Evolutionary conservation across 2,888 invertebrate genomes (phyloP).

Genomic region (Agonum fuliginosum): DNA sequence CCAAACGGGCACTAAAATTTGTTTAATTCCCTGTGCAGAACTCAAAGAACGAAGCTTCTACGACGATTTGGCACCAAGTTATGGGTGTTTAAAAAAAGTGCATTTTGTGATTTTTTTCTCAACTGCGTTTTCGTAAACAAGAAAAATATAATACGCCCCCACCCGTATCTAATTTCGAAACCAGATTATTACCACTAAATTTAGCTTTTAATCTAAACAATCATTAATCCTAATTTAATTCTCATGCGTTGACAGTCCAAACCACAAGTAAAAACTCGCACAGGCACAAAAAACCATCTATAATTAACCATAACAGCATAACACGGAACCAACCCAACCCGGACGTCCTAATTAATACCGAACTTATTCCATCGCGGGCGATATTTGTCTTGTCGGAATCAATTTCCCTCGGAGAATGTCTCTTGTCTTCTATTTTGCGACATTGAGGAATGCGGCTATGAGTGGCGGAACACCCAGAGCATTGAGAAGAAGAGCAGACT

Average conservation of each 20-base stretch:
- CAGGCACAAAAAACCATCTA: conserved; percentile 15
- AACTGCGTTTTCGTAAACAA: too few species aligned
- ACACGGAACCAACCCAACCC: conserved; percentile 39
- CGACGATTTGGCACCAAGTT: too few species aligned
- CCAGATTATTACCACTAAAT: not conserved
- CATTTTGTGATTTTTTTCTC: too few species aligned
- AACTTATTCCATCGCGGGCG: conserved; percentile 34
- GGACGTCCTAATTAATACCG: conserved; percentile 54
- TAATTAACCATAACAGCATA: conserved; percentile 48
- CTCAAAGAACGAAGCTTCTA: too few species aligned
- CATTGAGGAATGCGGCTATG: conserved; percentile 31
- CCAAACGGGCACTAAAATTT: too few species aligned
- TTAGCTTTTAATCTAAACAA: not conserved
- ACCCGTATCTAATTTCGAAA: too few species aligned
- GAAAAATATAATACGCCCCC: too few species aligned
- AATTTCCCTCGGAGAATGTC: conserved; percentile 41
- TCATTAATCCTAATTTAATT: conserved; percentile 29
- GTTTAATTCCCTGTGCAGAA: too few species aligned
- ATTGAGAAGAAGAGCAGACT: not conserved
- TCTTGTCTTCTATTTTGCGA: conserved; percentile 34
- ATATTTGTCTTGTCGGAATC: conserved; percentile 55
- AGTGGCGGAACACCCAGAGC: conserved; percentile 41
- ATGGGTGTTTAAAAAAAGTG: too few species aligned
- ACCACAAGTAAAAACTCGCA: conserved; percentile 3
- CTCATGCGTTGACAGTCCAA: conserved; percentile 9